Conservation (phyloP, 2,888 invertebrate species). For the Meiosimyza decipiens region DNA sequence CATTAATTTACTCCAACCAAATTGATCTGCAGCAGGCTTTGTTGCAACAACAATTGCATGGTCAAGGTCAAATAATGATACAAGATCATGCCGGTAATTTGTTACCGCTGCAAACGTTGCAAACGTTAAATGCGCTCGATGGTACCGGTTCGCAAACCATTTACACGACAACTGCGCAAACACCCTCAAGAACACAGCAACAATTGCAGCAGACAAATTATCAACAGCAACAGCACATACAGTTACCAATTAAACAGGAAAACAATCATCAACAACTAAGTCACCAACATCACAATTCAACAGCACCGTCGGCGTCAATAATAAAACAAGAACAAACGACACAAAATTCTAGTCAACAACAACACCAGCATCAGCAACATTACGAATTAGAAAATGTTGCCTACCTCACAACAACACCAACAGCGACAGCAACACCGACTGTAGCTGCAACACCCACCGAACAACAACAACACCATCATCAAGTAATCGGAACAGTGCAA, state of each 20-base stretch:
- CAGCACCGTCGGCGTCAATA: background rate
- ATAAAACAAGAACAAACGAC: slow-evolving; percentile 12
- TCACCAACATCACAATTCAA: slow-evolving; percentile 40
- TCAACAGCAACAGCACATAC: slow-evolving; percentile 38
- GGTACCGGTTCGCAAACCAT: slow-evolving; percentile 57
- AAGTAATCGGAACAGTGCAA: slow-evolving; percentile 63
- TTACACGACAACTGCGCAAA: slow-evolving; percentile 55
- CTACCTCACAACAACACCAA: slow-evolving; percentile 57
- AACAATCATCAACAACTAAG: slow-evolving; percentile 38
- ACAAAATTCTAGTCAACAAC: slow-evolving; percentile 18
- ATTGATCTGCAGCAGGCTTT: slow-evolving; percentile 63
- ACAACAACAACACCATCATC: slow-evolving; percentile 44
- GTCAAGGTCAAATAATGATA: slow-evolving; percentile 62
- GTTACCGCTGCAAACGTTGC: slow-evolving; percentile 58
- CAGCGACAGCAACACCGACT: slow-evolving; percentile 53
- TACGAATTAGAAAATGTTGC: slow-evolving; percentile 64
- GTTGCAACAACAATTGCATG: slow-evolving; percentile 62
- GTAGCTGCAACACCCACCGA: slow-evolving; percentile 46
- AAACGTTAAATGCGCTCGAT: slow-evolving; percentile 42
- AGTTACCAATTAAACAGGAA: slow-evolving; percentile 39
- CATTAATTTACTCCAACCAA: slow-evolving; percentile 63
- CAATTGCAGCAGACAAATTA: slow-evolving; percentile 47
- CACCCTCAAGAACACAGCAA: slow-evolving; percentile 47
- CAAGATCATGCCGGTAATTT: slow-evolving; percentile 64
- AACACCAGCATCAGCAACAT: slow-evolving; percentile 50